phyloP scores from a whole-genome alignment of 2,797 vertebrate species.

The Coranthus polyacanthus region DNA sequence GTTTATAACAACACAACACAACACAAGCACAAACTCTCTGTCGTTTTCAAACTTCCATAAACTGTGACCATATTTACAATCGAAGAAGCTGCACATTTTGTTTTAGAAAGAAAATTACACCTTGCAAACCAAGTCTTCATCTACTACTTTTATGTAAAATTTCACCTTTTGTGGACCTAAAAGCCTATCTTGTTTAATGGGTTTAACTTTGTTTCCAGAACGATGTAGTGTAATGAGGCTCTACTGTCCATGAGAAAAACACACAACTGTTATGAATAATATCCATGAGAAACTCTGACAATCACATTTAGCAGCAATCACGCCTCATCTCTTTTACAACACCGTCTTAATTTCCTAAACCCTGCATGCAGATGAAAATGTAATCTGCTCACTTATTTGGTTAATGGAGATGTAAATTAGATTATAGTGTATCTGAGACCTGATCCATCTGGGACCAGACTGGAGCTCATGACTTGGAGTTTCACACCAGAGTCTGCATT shows the following conservation, averaged over 20 bases:
- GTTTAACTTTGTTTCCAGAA: background rate
- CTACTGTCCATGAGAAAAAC: background rate
- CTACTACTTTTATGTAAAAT: too few relatives aligned
- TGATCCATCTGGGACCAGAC: slow-evolving; percentile 58
- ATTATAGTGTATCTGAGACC: slow-evolving; percentile 68
- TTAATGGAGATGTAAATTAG: slow-evolving; percentile 77
- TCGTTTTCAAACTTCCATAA: too few relatives aligned
- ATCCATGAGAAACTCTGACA: slow-evolving; percentile 37
- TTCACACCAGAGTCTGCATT: background rate
- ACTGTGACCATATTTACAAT: too few relatives aligned
- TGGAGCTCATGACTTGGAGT: slow-evolving; percentile 53
- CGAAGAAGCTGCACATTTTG: too few relatives aligned
- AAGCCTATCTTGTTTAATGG: too few relatives aligned
- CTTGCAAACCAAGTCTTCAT: too few relatives aligned
- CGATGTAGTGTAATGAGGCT: slow-evolving; percentile 3
- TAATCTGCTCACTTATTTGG: slow-evolving; percentile 79
- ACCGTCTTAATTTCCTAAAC: slow-evolving; percentile 66
- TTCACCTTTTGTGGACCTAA: too few relatives aligned
- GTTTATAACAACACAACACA: too few relatives aligned
- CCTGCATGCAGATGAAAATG: slow-evolving; percentile 76
- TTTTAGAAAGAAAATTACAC: too few relatives aligned
- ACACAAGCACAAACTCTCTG: too few relatives aligned
- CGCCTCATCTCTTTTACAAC: slow-evolving; percentile 63
- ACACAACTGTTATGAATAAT: slow-evolving; percentile 15
- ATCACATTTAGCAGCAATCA: slow-evolving; percentile 69